phyloP scores from a whole-genome alignment of 2,797 vertebrate species.

The Miichthys miiuy region DNA sequence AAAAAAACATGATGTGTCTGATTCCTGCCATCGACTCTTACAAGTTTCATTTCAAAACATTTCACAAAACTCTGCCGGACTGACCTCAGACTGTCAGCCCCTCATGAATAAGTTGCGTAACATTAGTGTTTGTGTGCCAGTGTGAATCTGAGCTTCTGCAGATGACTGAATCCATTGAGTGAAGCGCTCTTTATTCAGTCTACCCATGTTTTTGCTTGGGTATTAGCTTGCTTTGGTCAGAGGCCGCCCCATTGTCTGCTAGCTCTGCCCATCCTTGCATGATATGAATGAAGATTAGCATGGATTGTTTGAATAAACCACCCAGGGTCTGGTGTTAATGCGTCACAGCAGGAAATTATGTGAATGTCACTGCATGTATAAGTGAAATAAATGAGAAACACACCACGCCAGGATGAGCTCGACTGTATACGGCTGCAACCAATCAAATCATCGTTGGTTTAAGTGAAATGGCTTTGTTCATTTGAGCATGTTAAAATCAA shows the following conservation, averaged over 20 bases:
- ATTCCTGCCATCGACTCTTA: not conserved
- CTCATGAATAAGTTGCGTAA: conserved; percentile 56
- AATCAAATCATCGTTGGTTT: conserved; percentile 56
- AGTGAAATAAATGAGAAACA: conserved; percentile 74
- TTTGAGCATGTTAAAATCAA: conserved; percentile 68
- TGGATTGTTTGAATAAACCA: conserved; percentile 73
- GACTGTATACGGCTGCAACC: conserved; percentile 37
- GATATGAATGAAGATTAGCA: conserved; percentile 80
- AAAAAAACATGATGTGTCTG: not conserved
- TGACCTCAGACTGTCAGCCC: conserved; percentile 24
- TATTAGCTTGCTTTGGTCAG: conserved; percentile 75
- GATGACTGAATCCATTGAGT: conserved; percentile 59
- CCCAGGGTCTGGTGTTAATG: conserved; percentile 66
- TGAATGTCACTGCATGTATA: conserved; percentile 78
- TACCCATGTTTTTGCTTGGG: conserved; percentile 59
- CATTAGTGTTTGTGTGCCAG: conserved; percentile 40
- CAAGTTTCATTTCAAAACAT: conserved; percentile 14
- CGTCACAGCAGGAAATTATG: conserved; percentile 73
- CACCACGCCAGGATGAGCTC: conserved; percentile 37
- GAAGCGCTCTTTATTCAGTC: conserved; percentile 68
- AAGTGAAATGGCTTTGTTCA: conserved; percentile 67
- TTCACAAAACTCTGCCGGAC: conserved; percentile 14
- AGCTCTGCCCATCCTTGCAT: conserved; percentile 73
- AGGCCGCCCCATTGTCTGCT: conserved; percentile 71
- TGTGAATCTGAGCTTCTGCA: conserved; percentile 49